Evolutionary conservation across 2,888 invertebrate genomes (phyloP).

Genomic region (Oegoconia quadripuncta): DNA sequence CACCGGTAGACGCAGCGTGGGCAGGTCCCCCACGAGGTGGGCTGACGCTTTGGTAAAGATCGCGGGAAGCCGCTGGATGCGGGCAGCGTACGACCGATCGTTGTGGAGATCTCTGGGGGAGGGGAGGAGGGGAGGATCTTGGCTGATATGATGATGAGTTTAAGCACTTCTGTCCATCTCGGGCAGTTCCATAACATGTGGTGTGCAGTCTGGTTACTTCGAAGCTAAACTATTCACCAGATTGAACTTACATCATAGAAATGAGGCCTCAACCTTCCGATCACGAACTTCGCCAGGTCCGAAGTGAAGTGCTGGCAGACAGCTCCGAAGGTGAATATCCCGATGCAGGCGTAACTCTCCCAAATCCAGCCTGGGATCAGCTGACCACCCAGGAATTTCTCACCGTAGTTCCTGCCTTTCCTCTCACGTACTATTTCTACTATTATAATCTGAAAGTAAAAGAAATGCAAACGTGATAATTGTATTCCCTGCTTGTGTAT

Average conservation of each 20-base stretch:
- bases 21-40: no score
- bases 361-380: conserved; percentile 81
- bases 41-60: no score
- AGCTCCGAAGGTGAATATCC: conserved; percentile 87
- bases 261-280: conserved; percentile 92
- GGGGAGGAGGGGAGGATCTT: no score
- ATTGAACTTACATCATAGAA: conserved; percentile 81
- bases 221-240: background rate
- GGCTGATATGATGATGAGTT: no score
- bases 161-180: no score
- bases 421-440: conserved; percentile 49
- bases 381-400: conserved; percentile 59
- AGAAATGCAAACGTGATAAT: background rate
- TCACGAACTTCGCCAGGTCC: conserved; percentile 88
- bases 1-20: no score
- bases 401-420: conserved; percentile 51
- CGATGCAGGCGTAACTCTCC: conserved; percentile 81
- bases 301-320: conserved; percentile 86
- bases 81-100: no score
- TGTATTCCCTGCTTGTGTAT: no score
- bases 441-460: conserved; percentile 43
- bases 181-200: no score
- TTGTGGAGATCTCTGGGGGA: no score
- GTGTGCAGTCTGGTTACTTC: background rate
- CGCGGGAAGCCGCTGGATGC: no score